These are phyloP conservation scores for Manis javanica DNA, from an alignment of 2,797 vertebrate genomes.

Conservation along the genomic window DNA sequence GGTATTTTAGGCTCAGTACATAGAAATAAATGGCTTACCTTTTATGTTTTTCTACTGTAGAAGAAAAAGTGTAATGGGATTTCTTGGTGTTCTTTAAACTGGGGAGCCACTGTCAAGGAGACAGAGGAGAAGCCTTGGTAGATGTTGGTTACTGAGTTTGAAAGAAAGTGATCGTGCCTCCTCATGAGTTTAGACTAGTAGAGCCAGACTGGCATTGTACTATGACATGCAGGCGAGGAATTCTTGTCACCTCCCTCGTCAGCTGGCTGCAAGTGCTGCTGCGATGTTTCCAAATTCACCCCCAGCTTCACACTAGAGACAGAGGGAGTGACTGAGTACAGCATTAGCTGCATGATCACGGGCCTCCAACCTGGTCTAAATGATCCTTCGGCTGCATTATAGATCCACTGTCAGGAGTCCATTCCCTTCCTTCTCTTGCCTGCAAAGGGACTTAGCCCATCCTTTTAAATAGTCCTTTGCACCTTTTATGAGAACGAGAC, in stretches of 20 bases:
- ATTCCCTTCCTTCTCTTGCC: background rate
- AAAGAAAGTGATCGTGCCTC: constrained; percentile 50
- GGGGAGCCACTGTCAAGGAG: constrained; percentile 64
- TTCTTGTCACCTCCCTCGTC: background rate
- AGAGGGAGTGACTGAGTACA: background rate
- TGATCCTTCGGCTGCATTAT: background rate
- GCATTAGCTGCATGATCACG: background rate
- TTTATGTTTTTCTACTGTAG: constrained; percentile 67
- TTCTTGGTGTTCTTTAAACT: constrained; percentile 76
- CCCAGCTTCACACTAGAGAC: background rate
- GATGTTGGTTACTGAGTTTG: constrained; percentile 65
- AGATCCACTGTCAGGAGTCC: background rate
- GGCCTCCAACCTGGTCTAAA: background rate
- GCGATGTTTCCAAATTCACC: background rate
- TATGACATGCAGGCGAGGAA: background rate
- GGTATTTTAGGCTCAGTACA: constrained; percentile 60
- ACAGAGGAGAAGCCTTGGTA: constrained; percentile 61
- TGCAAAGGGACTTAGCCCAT: background rate
- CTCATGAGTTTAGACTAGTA: background rate
- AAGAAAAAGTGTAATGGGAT: constrained; percentile 77
- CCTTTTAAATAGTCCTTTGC: background rate
- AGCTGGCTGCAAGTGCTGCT: background rate
- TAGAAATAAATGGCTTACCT: constrained; percentile 78
- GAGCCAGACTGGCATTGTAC: background rate
- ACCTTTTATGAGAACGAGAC: background rate